Base-by-base conservation (phyloP, 2,888 invertebrate genomes). In the Drosophila anomelani region DNA sequence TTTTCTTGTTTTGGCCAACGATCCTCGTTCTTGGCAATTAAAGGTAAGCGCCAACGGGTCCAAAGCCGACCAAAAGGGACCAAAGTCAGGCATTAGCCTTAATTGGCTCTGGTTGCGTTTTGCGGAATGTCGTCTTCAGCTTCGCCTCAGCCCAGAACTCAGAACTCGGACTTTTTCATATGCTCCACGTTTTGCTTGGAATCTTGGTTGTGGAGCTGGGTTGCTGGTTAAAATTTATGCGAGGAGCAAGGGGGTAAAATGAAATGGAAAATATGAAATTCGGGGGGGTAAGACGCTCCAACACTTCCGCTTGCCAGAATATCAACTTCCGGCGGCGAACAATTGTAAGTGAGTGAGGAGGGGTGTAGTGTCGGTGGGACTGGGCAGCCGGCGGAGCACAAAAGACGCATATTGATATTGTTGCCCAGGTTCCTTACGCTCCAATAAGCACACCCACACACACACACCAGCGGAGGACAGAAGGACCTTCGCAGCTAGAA, bases 311-410 rank as follows among this genome's bases (percentile, higher is more conserved):
- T 73, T 80, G 81, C 74, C 81, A 74, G 87, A 84, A 83, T 75
- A 88, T 86, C 78, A 84, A 84, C 84, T 84, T 84, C 84, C 84
- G 89, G 76, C 67, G 58, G 81, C 85, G 87, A 77, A 84, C 81
- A 86, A 88, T 88, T 86, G 84, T 70, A 60, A 77, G 81, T 51
- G 29, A 29, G 29, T 58, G 61, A 55, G 51, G 46, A 26, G 26
- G 26, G 26, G 26, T 26, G 44, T 26, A 15, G 23, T 23, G 44
- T 2, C 12, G 12, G 10, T 15, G 23, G 15, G 12, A 29, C 61
- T 39, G 56, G 53, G 80, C 63, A 73, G 70, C 36, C 54, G 68
- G 69, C 61, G 76, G 68, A 72, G 73, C 70, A 76, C 76, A 69
- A 66, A 68, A 82, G 73, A 85, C 85, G 86, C 87, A 80, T 75